Base-by-base conservation (phyloP, 2,113 vertebrate species). In the Tyrannus savana region DNA sequence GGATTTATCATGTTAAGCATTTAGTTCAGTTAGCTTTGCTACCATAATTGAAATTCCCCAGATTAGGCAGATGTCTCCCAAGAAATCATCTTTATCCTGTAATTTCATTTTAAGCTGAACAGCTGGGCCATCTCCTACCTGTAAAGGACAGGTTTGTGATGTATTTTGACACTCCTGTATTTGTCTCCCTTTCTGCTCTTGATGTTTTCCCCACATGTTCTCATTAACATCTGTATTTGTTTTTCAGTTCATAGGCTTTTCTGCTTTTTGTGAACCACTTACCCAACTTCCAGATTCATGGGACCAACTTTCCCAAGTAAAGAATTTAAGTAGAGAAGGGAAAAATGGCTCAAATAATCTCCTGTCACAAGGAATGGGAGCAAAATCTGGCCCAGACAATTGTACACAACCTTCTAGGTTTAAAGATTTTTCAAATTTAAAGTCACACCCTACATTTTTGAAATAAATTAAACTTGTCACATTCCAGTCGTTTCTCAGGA, bases 191-290 rank as follows among this genome's bases (percentile, higher is more conserved):
- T 84, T 52, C 31, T 84, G 33, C 27, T 53, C 31, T 28, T 41
- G 10, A 9, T 75, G 18, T 72, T 56, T 60, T 22, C 10, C 49
- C 15, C 24, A 1, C 27, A 33, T 0, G 0, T 5, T 39, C 66
- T 87, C 28, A 15, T 35, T 33, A 64, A 12, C n/a, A 60, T 21
- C 31, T 87, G 3, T 39, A 31, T 76, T 86, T 84, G 8, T 6
- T 44, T 80, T 84, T 88, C 18, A 31, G 28, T 12, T 72, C 46
- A 33, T 12, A 47, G 55, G 4, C 10, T 8, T 60, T 82, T 84
- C 75, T 50, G 14, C 19, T 74, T 80, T 71, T 47, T 71, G 46
- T 14, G 42, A 90, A 42, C 27, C 6, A 13, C 30, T 41, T 28
- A 37, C 27, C 11, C 21, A n/a, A 17, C 17, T 77, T 89, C 64